Conservation (phyloP, 2,113 vertebrate genomes). For the Tyrannus savana region DNA sequence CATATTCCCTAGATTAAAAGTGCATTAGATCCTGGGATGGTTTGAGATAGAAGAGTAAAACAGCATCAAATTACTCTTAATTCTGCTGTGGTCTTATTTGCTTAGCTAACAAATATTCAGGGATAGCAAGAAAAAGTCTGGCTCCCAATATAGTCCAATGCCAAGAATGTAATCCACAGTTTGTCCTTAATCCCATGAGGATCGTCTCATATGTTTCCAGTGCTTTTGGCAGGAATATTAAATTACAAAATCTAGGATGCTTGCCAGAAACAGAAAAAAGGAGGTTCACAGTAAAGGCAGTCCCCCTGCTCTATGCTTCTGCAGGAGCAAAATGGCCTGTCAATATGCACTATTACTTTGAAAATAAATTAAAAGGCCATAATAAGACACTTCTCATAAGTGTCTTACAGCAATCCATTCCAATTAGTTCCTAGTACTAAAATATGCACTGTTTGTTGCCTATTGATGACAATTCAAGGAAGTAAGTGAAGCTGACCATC, state of each 20-base stretch:
- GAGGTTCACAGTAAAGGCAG: not conserved
- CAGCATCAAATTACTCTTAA: not conserved
- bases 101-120: slow-evolving; percentile 6
- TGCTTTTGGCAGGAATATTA: slow-evolving; percentile 47
- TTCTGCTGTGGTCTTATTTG: not conserved
- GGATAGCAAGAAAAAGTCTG: slow-evolving; percentile 10
- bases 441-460: not conserved
- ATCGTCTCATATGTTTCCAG: slow-evolving; percentile 45
- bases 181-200: slow-evolving; percentile 39
- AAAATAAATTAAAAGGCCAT: not conserved
- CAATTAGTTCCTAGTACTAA: not conserved
- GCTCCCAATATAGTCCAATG: not conserved
- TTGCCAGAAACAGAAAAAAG: slow-evolving; percentile 19
- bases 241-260: slow-evolving; percentile 37
- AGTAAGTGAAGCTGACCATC: not conserved
- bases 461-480: not conserved
- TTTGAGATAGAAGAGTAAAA: not conserved
- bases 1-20: not conserved
- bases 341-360: not conserved
- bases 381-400: not conserved
- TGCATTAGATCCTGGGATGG: not conserved
- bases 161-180: slow-evolving; percentile 44
- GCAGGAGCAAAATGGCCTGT: not conserved
- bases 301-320: not conserved
- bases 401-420: not conserved